Evolutionary conservation across 2,888 invertebrate species (phyloP).

Genomic region (Lithosia quadra): DNA sequence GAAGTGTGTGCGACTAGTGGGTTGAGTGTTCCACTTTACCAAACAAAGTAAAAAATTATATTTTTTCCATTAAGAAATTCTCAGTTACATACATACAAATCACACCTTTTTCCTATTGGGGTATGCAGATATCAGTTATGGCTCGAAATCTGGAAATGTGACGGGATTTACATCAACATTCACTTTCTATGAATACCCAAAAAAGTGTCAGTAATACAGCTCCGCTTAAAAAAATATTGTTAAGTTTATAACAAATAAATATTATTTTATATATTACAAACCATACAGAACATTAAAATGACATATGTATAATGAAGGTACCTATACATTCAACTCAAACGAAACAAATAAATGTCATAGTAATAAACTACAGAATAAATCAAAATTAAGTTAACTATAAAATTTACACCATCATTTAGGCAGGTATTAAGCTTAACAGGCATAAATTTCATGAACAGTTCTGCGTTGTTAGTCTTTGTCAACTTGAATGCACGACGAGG

Average conservation of each 20-base stretch:
- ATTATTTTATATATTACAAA: not conserved
- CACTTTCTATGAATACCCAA: too few relatives aligned
- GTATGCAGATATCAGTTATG: too few relatives aligned
- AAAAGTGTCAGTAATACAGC: too few relatives aligned
- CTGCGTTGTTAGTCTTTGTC: constrained; percentile 49
- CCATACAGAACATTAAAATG: not conserved
- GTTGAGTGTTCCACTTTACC: not conserved
- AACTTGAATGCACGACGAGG: constrained; percentile 53
- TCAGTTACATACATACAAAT: too few relatives aligned
- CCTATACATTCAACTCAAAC: not conserved
- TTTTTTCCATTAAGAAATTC: too few relatives aligned
- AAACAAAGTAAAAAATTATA: not conserved
- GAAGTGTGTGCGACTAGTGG: not conserved
- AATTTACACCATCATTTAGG: not conserved
- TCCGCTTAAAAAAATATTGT: too few relatives aligned
- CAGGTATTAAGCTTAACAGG: not conserved
- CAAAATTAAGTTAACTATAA: too few relatives aligned
- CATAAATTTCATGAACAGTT: not conserved
- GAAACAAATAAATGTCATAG: not conserved
- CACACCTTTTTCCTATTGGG: too few relatives aligned
- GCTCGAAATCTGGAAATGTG: too few relatives aligned
- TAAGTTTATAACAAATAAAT: too few relatives aligned
- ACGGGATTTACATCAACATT: too few relatives aligned
- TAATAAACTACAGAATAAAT: too few relatives aligned
- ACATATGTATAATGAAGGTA: not conserved